Evolutionary conservation across 2,113 vertebrate genomes (phyloP), one percentile per base, ranked within the genome.

Genomic region (Junco hyemalis): DNA sequence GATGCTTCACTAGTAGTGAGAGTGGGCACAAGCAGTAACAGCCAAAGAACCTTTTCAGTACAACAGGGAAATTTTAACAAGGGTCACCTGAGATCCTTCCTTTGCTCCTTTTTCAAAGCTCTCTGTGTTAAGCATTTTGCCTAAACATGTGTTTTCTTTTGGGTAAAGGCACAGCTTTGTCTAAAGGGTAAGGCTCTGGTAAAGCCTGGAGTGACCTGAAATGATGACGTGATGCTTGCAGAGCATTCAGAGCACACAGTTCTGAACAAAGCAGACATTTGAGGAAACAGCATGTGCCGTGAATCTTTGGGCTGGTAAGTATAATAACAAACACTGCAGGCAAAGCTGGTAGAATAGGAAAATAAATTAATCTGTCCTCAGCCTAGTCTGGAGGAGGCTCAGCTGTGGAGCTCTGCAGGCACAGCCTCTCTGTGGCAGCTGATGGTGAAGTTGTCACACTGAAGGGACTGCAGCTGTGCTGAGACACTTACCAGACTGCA

Each of bases 281-380:
- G 60, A 64, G 72, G 85, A 95, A 97, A 77, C 88, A 93, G 68
- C 93, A 92, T 93, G 93, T 68, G 60, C 76, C 10, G 48, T 42
- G 90, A 81, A 70, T 90, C 68, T 93, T 71, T 78, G 90, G 64
- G 57, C 63, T 96, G 54, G 56, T 92, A 73, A 95, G 64, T 70
- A 94, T 83, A 94, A 92, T 70, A 78, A 88, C 79, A 86, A 90
- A 94, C 94, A 93, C 86, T 78, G 86, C 92, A 88, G 90, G 96
- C 89, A 96, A 96, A 90, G 17, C 17, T 91, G n/a, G 31, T 90
- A 90, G 72, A 95, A 90, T 95, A 83, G 68, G 76, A 73, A 95
- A 93, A 97, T 91, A 86, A 94, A 96, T 96, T 92, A 91, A 95
- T 96, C 93, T 94, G 95, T 88, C 64, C 79, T 94, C 93, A 64